These are phyloP conservation scores for Cheilosia variabilis DNA, from an alignment of 2,888 invertebrate genomes.

Conservation along the genomic window DNA sequence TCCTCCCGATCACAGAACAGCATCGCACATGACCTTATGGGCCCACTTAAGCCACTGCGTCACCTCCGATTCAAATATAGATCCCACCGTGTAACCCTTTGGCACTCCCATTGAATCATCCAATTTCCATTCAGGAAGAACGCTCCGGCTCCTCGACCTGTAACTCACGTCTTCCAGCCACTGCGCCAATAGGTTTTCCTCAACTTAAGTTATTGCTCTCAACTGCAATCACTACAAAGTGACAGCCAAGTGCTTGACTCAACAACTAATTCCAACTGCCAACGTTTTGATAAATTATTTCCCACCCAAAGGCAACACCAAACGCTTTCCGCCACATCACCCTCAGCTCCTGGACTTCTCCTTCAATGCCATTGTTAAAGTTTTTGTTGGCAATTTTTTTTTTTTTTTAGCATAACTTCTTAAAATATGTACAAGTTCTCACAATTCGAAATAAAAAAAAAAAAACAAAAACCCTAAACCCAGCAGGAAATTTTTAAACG, in stretches of 20 bases:
- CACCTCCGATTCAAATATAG: no score
- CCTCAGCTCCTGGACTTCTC: slow-evolving; percentile 22
- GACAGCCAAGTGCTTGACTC: neutral
- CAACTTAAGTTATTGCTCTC: neutral
- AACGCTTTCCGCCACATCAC: slow-evolving; percentile 44
- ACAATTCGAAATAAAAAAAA: no score
- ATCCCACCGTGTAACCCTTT: no score
- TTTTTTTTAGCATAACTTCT: neutral
- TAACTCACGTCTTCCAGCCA: neutral
- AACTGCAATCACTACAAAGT: neutral
- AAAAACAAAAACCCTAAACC: slow-evolving; percentile 6
- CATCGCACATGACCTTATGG: no score
- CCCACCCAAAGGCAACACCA: neutral
- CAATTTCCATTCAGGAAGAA: no score
- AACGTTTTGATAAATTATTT: neutral
- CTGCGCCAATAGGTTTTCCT: neutral
- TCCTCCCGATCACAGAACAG: no score
- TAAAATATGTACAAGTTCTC: slow-evolving; percentile 33
- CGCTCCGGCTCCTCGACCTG: neutral
- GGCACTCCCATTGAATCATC: no score
- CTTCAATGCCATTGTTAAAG: slow-evolving; percentile 9
- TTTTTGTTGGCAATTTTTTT: slow-evolving; percentile 2
- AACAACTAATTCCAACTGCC: neutral
- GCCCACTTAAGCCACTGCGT: no score
- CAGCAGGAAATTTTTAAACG: slow-evolving; percentile 73